Base-by-base conservation (phyloP, 2,888 invertebrate genomes). In the Ormia ochracea region DNA sequence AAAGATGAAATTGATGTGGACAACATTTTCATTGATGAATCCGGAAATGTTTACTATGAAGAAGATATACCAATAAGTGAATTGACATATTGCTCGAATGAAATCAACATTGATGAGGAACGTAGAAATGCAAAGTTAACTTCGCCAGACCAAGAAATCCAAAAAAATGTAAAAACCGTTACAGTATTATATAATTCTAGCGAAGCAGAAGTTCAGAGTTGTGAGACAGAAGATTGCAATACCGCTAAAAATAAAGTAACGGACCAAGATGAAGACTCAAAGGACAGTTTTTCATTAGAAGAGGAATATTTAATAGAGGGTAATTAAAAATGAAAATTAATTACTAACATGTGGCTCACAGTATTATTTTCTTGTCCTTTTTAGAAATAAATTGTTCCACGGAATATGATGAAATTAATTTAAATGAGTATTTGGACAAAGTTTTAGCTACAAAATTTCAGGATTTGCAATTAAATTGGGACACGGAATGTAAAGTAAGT, bases 401-500 rank as follows among this genome's bases (percentile, higher is more conserved):
- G 1, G 72, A 78, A 28, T 72, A 41, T 21, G 83, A 85, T 7
- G 66, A 82, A 33, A 56, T 59, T 6, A 83, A 85, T 74, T 33
- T 87, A 5, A 75, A 81, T 9, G 83, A 82, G 3, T 88, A 87
- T 50, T 82, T 88, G 33, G 65, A 82, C 6, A 83, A 82, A 0
- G 85, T 82, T 63, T 82, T 87, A 0, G 81, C 82, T 50, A 87
- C 87, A 10, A 83, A 84, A 59, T 85, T 87, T 14, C 83, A 85
- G 14, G 84, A 82, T 0, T 70, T 87, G 4, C 65, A 80, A 12
- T 83, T 87, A 33, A 76, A 84, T 2, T 87, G 86, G 85, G n/a
- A 78, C 28, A 83, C 82, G 3, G 81, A 68, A 3, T 87, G 87
- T 54, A 81, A 83, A 19, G 84, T 84, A 81, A 77, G 81, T 77